phyloP scores from a whole-genome alignment of 2,888 invertebrate genomes.

The Tetragonula carbonaria region DNA sequence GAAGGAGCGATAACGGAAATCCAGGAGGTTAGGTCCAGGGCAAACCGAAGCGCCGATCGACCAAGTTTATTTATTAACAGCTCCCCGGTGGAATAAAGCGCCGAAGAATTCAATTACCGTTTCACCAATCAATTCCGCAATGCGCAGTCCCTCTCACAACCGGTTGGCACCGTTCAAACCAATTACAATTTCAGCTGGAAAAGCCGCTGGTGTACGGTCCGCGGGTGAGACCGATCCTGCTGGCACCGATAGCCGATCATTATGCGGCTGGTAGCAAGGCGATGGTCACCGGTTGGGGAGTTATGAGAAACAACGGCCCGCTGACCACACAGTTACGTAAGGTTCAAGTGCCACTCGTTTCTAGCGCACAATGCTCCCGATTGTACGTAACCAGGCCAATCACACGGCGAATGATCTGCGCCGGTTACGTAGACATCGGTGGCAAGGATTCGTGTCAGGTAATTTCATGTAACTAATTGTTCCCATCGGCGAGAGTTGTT shows the following conservation, averaged over 20 bases:
- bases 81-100: constrained; percentile 1
- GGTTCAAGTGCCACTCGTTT: constrained; percentile 76
- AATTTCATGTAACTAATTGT: constrained; percentile 38
- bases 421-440: constrained; percentile 86
- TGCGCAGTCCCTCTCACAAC: neutral
- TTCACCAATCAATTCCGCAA: constrained; percentile 42
- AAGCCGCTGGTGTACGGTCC: constrained; percentile 65
- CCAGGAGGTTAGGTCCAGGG: neutral
- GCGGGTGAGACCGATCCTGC: constrained; percentile 68
- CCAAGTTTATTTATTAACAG: constrained; percentile 41
- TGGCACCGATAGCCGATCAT: constrained; percentile 71
- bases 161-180: constrained; percentile 25
- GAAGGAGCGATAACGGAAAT: neutral
- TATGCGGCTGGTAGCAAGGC: constrained; percentile 72
- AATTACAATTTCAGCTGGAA: constrained; percentile 69
- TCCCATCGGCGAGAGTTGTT: neutral
- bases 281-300: constrained; percentile 80
- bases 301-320: constrained; percentile 66
- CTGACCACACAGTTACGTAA: constrained; percentile 73
- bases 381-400: constrained; percentile 75
- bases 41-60: constrained; percentile 1
- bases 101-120: constrained; percentile 48
- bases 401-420: constrained; percentile 86
- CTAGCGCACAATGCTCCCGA: constrained; percentile 70
- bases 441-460: constrained; percentile 86